Conservation (phyloP, 2,888 invertebrate genomes). For the Agriopis marginaria region DNA sequence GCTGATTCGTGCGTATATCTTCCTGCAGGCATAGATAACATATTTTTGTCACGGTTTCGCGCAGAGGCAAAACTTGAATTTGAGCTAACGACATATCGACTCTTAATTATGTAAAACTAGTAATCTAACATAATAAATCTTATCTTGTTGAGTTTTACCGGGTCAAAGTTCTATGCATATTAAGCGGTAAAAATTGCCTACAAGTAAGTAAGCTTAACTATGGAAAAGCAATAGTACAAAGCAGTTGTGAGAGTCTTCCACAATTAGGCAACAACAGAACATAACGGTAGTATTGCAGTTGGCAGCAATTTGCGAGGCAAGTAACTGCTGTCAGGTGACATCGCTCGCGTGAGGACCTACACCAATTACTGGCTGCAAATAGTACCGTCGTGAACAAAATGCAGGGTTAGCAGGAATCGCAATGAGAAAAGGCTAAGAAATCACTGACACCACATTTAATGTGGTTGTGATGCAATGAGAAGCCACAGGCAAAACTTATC, state of each 20-base stretch:
- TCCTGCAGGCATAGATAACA: no score
- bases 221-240: background rate
- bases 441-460: background rate
- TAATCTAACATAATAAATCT: no score
- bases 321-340: conserved; percentile 35
- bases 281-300: conserved; percentile 42
- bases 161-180: no score
- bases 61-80: no score
- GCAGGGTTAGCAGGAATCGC: background rate
- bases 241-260: conserved; percentile 1
- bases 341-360: conserved; percentile 41
- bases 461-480: no score
- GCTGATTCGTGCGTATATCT: no score
- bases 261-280: conserved; percentile 18
- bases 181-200: no score
- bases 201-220: background rate
- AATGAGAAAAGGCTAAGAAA: background rate
- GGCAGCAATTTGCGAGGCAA: conserved; percentile 46
- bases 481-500: no score
- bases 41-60: no score
- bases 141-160: no score
- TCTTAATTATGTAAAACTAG: no score
- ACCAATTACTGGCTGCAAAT: conserved; percentile 45
- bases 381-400: conserved; percentile 36
- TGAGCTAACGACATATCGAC: no score